Base-by-base conservation (phyloP, 2,797 vertebrate species). In the Enteromius treurensis region DNA sequence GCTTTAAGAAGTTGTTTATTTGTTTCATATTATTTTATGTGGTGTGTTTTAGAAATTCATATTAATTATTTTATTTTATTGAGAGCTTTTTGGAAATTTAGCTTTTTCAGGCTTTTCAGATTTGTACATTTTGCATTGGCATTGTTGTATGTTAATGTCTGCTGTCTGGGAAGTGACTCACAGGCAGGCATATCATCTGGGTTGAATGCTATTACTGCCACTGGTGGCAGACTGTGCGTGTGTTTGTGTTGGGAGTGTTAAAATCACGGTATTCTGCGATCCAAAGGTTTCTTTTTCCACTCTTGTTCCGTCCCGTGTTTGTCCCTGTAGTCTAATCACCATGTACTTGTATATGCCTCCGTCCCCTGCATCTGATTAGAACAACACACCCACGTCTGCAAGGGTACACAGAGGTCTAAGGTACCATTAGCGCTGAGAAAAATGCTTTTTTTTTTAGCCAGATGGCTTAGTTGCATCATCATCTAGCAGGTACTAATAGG, bases 121-220 rank as follows among this genome's bases (percentile, higher is more conserved):
- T 9, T 81, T 68, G 21, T 70, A 64, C 47, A 65, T 65, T 68
- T 81, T 62, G 49, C 68, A 81, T 74, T 80, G 65, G 26, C 81
- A 77, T 58, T 13, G 37, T 47, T 79, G 60, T 60, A 40, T 47
- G 45, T 47, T 65, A 79, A 37, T 53, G 51, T 75, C 68, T 64
- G 68, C 77, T 60, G 49, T 87, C 79, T 82, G 60, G 69, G 49
- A 82, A 75, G 42, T 81, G 79, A 84, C 62, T 83, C 21, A 23
- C 26, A 23, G 69, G 45, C 67, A 77, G 77, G 74, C 60, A 7
- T 37, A 81, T 87, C 47, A 81, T 83, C 73, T 69, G 74, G 60
- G 53, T 80, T 84, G 37, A 53, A 78, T 51, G 69, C 68, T 81
- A 81, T 69, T 80, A 42, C 58, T 74, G 65, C n/a, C 76, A 47